Percentiles rank a stretch among this genome's conserved stretches.
phyloP scores from a whole-genome alignment of 2,888 invertebrate species.

The Melieria picta region DNA sequence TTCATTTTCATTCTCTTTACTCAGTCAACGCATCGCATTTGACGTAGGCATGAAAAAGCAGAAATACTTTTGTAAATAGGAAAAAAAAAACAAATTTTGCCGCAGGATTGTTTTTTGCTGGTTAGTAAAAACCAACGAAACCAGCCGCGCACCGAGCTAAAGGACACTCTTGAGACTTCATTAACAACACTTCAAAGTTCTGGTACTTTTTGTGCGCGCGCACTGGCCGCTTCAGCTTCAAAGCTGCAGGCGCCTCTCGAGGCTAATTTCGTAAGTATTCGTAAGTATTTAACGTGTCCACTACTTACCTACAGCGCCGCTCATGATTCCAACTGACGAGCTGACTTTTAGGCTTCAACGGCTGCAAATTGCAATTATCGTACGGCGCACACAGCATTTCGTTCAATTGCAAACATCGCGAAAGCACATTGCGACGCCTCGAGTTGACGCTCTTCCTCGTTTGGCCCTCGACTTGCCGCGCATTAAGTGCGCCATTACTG shows the following conservation, averaged over 20 bases:
- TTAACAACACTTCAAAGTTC: slow-evolving; percentile 23
- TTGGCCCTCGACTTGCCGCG: not conserved
- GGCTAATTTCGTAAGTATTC: slow-evolving; percentile 14
- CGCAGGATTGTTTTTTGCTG: not conserved
- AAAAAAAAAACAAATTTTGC: not conserved
- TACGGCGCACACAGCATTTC: not conserved
- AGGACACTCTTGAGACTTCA: slow-evolving; percentile 29
- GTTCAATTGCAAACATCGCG: too few relatives aligned
- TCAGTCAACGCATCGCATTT: too few relatives aligned
- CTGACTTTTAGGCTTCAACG: not conserved
- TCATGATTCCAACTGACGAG: slow-evolving; percentile 6
- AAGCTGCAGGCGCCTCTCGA: slow-evolving; percentile 19
- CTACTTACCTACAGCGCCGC: slow-evolving; percentile 18
- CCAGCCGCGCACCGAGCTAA: not conserved
- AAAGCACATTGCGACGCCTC: too few relatives aligned
- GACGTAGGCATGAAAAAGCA: too few relatives aligned
- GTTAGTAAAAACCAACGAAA: slow-evolving; percentile 2
- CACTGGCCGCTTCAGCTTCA: slow-evolving; percentile 4
- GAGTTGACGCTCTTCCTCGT: too few relatives aligned
- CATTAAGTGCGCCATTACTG: not conserved
- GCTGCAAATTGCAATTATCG: not conserved
- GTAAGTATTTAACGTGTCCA: slow-evolving; percentile 24
- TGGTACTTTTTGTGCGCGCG: not conserved
- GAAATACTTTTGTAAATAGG: too few relatives aligned
- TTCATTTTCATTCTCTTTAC: too few relatives aligned